Conservation (phyloP, 2,888 invertebrate species). For the Phytoseiulus persimilis region DNA sequence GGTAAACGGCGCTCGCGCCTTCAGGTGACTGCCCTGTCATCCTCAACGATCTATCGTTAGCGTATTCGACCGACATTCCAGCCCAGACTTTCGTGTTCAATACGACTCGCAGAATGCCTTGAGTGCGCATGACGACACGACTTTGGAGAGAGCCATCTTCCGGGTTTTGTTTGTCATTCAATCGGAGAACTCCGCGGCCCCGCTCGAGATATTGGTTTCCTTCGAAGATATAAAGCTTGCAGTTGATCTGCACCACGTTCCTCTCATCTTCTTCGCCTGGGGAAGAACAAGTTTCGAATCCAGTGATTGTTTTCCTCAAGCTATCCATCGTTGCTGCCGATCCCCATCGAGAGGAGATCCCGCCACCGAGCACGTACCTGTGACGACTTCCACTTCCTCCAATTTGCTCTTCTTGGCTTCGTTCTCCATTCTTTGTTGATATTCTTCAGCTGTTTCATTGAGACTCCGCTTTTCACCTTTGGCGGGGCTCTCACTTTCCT, state of each 20-base stretch:
- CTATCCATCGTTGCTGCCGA: not conserved
- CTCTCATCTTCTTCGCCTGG: constrained; percentile 41
- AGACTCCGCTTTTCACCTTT: constrained; percentile 16
- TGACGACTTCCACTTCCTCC: constrained; percentile 35
- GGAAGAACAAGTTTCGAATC: not conserved
- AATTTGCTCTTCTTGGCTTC: constrained; percentile 24
- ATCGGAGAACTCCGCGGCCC: constrained; percentile 74
- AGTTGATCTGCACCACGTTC: constrained; percentile 48
- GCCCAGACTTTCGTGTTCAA: constrained; percentile 72
- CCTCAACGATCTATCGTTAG: constrained; percentile 41
- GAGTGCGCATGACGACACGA: constrained; percentile 71
- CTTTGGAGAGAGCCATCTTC: constrained; percentile 59
- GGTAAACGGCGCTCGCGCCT: constrained; percentile 42
- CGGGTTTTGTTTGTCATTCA: constrained; percentile 63
- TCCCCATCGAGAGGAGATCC: too few species aligned
- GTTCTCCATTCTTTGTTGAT: constrained; percentile 6
- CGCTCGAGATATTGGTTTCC: constrained; percentile 74
- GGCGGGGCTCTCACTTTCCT: not conserved
- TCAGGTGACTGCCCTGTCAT: constrained; percentile 40
- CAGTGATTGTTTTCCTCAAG: too few species aligned
- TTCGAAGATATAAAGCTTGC: constrained; percentile 79
- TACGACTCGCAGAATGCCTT: constrained; percentile 78
- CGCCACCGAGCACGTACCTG: not conserved
- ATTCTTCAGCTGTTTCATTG: constrained; percentile 17
- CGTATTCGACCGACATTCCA: constrained; percentile 45